phyloP scores from a whole-genome alignment of 1,140 invertebrate species.

The Conus betulinus region DNA sequence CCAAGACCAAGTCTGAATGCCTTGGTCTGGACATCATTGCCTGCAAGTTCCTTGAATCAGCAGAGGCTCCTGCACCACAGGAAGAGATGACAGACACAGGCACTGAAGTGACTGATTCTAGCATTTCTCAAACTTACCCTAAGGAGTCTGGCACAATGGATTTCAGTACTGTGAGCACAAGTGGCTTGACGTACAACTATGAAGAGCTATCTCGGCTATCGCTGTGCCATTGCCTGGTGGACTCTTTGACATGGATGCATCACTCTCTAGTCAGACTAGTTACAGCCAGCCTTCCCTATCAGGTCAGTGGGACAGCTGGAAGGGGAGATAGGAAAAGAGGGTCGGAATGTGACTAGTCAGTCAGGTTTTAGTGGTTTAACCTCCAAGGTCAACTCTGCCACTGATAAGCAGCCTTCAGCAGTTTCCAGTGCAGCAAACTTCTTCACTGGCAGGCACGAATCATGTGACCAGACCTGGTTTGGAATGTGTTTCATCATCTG shows the following conservation, averaged over 20 bases:
- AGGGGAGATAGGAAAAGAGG: neutral
- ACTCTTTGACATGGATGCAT: neutral
- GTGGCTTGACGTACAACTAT: neutral
- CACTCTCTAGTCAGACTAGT: neutral
- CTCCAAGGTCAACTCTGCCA: neutral
- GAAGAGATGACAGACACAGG: neutral
- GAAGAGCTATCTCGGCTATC: neutral
- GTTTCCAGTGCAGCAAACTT: neutral
- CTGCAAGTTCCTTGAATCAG: slow-evolving; percentile 27
- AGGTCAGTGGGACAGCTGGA: neutral
- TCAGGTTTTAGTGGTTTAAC: neutral
- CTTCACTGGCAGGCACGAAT: neutral
- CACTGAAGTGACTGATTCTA: neutral
- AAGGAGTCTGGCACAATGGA: neutral
- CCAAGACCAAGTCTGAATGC: neutral
- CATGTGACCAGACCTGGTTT: neutral
- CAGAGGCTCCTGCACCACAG: neutral
- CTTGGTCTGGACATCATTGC: slow-evolving; percentile 39
- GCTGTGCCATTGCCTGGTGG: neutral
- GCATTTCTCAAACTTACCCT: neutral
- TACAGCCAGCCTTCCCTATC: neutral
- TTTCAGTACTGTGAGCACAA: neutral
- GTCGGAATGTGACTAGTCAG: neutral
- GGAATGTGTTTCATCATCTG: neutral
- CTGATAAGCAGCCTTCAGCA: neutral